These are phyloP conservation scores for Hormaphis cornu DNA, from an alignment of 1,140 invertebrate genomes.

Conservation along the genomic window DNA sequence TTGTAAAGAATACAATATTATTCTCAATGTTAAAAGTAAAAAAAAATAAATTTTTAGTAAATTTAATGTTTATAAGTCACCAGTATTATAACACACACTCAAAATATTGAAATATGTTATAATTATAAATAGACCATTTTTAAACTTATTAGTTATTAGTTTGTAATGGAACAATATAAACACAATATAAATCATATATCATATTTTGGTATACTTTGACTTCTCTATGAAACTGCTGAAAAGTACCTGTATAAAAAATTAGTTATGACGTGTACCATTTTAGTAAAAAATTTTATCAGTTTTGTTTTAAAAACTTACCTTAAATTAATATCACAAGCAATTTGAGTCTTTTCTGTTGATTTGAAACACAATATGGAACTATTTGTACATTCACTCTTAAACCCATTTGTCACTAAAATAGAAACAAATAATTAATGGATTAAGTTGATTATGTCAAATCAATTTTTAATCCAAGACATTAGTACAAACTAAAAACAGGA, in stretches of 20 bases:
- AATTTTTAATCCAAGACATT: too few relatives aligned
- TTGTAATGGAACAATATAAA: not conserved
- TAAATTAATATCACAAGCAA: slow-evolving; percentile 18
- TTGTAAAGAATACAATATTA: not conserved
- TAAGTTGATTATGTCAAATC: too few relatives aligned
- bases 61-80: not conserved
- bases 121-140: not conserved
- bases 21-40: not conserved
- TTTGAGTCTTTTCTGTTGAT: not conserved
- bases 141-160: not conserved
- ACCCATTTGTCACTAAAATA: slow-evolving; percentile 15
- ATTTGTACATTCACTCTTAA: not conserved
- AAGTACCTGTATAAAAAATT: not conserved
- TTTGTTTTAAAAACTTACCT: not conserved
- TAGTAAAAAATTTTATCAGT: not conserved
- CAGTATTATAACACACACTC: too few relatives aligned
- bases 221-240: not conserved
- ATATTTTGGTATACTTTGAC: not conserved
- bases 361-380: not conserved
- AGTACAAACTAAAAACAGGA: too few relatives aligned
- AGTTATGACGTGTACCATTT: too few relatives aligned
- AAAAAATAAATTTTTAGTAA: not conserved
- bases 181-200: not conserved
- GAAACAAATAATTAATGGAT: not conserved
- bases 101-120: not conserved